phyloP scores from a whole-genome alignment of 2,113 vertebrate species.

The Heterotis niloticus region DNA sequence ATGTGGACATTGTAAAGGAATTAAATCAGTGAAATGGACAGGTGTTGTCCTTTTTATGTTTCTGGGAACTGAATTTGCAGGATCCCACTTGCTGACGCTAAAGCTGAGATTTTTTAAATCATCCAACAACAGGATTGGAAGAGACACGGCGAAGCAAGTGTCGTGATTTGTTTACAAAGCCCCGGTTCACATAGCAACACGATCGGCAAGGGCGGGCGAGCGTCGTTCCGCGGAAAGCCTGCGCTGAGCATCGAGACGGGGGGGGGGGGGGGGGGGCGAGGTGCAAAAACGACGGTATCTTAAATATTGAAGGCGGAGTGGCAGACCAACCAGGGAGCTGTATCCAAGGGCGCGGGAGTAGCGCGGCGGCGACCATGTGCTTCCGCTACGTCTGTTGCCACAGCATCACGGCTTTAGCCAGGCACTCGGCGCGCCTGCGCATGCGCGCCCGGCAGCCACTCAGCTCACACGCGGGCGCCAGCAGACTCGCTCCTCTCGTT shows the following conservation, averaged over 20 bases:
- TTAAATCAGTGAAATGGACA: too few relatives aligned
- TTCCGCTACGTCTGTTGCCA: slow-evolving; percentile 62
- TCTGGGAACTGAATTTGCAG: too few relatives aligned
- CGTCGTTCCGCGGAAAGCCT: slow-evolving; percentile 5
- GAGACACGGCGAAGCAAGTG: too few relatives aligned
- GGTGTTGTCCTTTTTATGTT: too few relatives aligned
- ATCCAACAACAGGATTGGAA: too few relatives aligned
- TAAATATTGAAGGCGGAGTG: slow-evolving; percentile 40
- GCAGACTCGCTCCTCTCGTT: slow-evolving; percentile 50
- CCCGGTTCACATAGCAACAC: slow-evolving; percentile 41
- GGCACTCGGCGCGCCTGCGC: slow-evolving; percentile 51
- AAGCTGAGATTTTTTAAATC: too few relatives aligned
- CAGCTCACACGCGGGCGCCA: background rate
- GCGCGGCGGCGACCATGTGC: slow-evolving; percentile 64
- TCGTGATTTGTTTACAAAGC: slow-evolving; percentile 41
- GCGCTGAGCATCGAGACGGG: slow-evolving; percentile 53
- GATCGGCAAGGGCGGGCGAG: slow-evolving; percentile 26
- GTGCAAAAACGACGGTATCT: slow-evolving; percentile 58
- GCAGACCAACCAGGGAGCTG: slow-evolving; percentile 69
- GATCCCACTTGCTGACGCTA: too few relatives aligned
- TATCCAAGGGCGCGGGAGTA: slow-evolving; percentile 67
- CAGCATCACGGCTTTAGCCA: slow-evolving; percentile 52
- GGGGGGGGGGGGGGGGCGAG: slow-evolving; percentile 39
- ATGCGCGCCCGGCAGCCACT: too few relatives aligned
- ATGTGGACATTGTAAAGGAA: too few relatives aligned